Evolutionary conservation across 23 tunicate genomes (phyloP), one percentile per base, ranked within the genome.

Genomic region (Trididemnum clinides): DNA sequence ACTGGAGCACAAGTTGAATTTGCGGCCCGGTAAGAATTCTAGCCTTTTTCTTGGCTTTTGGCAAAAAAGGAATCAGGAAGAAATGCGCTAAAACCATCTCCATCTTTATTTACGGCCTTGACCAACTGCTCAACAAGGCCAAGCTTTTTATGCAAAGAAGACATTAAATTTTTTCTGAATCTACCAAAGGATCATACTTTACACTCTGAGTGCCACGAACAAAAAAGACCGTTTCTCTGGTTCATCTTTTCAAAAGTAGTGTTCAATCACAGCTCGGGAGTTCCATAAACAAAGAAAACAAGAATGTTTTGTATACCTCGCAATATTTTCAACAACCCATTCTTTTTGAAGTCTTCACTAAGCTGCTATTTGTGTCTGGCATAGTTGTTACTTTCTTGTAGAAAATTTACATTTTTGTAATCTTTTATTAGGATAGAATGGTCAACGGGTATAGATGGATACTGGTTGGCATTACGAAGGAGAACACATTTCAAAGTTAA

Each of bases 391-490:
- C 23, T 63, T 63, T 63, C 23, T 10, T 10, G 71, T 5, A 63
- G n/a, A 25, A 63, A 63, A 63, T 63, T 63, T n/a, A 63, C 71
- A 63, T 63, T 63, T 15, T 63, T 63, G 71, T 63, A 63, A 63
- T 63, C 71, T 63, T 63, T 63, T 22, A 63, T n/a, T 63, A 10
- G 71, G 71, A 63, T 22, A 63, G 71, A 63, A 63, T 63, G 71
- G 23, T 22, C 71, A 63, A 63, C n/a, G n/a, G n/a, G n/a, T n/a
- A n/a, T n/a, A n/a, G n/a, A n/a, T n/a, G n/a, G n/a, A n/a, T n/a
- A n/a, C n/a, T 21, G 28, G 71, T 63, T n/a, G 12, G 7, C 28
- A 63, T 63, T 44, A 44, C 15, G 54, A 44, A 44, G 54, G 54
- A 44, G 54, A 15, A 44, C 54, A 44, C 54, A 10, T 44, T 44